A percentile compares a stretch with the other conserved stretches of the same genome.
Evolutionary conservation across 1,140 invertebrate species (phyloP).

Genomic region (Asbolus verrucosus): DNA sequence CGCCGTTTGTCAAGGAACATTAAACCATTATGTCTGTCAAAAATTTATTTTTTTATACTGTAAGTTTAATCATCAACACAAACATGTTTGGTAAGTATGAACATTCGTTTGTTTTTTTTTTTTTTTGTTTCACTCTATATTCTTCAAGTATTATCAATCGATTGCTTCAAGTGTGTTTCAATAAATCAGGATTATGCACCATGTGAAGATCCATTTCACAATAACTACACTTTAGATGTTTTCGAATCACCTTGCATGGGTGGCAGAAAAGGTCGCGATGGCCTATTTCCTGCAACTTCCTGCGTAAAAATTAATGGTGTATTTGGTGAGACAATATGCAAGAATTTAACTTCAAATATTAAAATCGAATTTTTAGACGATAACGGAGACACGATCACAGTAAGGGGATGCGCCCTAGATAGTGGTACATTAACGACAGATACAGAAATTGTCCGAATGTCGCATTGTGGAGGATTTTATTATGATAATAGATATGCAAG

Average conservation of each 20-base stretch:
- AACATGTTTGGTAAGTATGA: too few relatives aligned
- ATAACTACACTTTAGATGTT: conserved; percentile 86
- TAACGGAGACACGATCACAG: conserved; percentile 81
- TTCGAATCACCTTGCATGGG: conserved; percentile 93
- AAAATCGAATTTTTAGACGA: conserved; percentile 71
- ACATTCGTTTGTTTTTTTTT: too few relatives aligned
- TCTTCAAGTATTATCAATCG: conserved; percentile 74
- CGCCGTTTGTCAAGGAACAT: too few relatives aligned
- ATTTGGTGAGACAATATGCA: too few relatives aligned
- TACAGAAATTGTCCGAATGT: conserved; percentile 93
- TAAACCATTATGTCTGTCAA: too few relatives aligned
- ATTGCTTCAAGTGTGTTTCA: conserved; percentile 97
- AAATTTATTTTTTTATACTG: too few relatives aligned
- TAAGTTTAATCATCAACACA: too few relatives aligned
- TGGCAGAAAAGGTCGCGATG: conserved; percentile 89
- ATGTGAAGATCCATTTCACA: conserved; percentile 98
- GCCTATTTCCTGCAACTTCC: conserved; percentile 95
- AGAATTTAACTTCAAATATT: too few relatives aligned
- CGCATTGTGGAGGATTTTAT: conserved; percentile 91
- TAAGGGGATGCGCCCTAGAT: conserved; percentile 91
- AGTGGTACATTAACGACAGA: conserved; percentile 92
- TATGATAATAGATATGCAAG: conserved; percentile 89
- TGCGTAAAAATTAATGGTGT: conserved; percentile 94
- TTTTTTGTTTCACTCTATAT: not conserved
- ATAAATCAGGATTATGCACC: conserved; percentile 86